Percentiles rank a stretch among this genome's conserved stretches.
These are phyloP conservation scores for Notarius quadriscutis DNA, from an alignment of 2,113 vertebrate species.

Conservation along the genomic window DNA sequence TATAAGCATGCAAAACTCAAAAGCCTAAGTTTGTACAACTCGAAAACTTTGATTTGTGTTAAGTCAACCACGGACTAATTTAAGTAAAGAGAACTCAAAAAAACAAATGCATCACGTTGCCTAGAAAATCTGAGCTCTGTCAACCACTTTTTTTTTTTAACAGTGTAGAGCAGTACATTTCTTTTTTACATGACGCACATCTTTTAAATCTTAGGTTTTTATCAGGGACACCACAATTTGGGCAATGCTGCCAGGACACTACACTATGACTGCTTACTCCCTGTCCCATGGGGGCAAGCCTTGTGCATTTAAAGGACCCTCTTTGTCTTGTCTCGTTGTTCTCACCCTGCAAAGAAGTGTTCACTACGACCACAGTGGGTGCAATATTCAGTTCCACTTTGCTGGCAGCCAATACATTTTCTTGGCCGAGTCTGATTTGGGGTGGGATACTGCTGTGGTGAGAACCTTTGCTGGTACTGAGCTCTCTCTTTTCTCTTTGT, in stretches of 20 bases:
- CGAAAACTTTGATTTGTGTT: too few relatives aligned
- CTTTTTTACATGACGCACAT: neutral
- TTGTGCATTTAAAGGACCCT: conserved; percentile 41
- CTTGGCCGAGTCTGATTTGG: neutral
- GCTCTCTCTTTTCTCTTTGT: neutral
- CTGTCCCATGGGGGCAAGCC: conserved; percentile 43
- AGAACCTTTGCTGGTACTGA: neutral
- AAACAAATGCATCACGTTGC: too few relatives aligned
- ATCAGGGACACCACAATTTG: neutral
- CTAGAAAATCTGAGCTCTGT: too few relatives aligned
- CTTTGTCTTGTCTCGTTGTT: neutral
- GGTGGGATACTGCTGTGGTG: neutral
- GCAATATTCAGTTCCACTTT: conserved; percentile 16
- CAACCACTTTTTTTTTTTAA: too few relatives aligned
- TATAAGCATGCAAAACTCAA: too few relatives aligned
- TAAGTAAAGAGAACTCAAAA: too few relatives aligned
- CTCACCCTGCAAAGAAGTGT: conserved; percentile 46
- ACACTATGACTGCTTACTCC: neutral
- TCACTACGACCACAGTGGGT: conserved; percentile 53
- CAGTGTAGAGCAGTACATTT: neutral
- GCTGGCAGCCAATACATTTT: conserved; percentile 43
- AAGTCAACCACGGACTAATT: too few relatives aligned
- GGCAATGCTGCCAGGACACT: neutral
- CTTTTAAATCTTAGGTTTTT: neutral
- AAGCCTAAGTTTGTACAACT: too few relatives aligned